Evolutionary conservation across 2,797 vertebrate genomes (phyloP), one percentile per base, ranked within the genome.

Genomic region (Spinus pinus): DNA sequence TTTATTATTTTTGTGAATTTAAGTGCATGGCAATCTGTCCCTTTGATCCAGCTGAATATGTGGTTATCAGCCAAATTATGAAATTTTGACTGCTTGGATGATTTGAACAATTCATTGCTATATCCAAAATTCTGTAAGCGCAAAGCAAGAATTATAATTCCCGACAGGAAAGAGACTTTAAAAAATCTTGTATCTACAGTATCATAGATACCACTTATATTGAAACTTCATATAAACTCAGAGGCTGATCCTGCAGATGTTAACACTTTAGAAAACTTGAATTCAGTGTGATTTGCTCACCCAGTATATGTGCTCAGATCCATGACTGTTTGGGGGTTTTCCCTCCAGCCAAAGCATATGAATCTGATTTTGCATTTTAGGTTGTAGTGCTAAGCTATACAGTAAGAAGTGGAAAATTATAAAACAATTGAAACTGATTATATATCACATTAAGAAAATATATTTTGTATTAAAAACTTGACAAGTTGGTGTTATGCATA

Each of bases 201-300:
- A 93, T 86, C 57, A 56, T 56, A 83, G 74, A 83, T 65, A 87
- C n/a, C 64, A 60, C 67, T 56, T 88, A 50, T 19, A 78, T 20
- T 53, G 57, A 50, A n/a, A 82, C 35, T 79, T 86, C 62, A 4
- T 84, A 27, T 21, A 31, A 75, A 84, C 51, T 80, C 50, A 19
- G 46, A 87, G 78, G 9, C 53, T 70, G 71, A 81, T 87, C 10
- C 31, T 85, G 81, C 78, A 89, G 69, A 80, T 71, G 47, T 53
- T 77, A 82, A 22, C 49, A 61, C 81, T 93, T 88, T 37, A 78
- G 47, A 95, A 86, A 90, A 86, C 86, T 92, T 79, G 64, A 92
- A 72, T 73, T 93, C 86, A 24, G n/a, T 61, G 61, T 46, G n/a
- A 42, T 88, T 90, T 92, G 21, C 57, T 95, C 57, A 69, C 19